Evolutionary conservation across 2,797 vertebrate genomes (phyloP).

Genomic region (Urocyon cinereoargenteus): DNA sequence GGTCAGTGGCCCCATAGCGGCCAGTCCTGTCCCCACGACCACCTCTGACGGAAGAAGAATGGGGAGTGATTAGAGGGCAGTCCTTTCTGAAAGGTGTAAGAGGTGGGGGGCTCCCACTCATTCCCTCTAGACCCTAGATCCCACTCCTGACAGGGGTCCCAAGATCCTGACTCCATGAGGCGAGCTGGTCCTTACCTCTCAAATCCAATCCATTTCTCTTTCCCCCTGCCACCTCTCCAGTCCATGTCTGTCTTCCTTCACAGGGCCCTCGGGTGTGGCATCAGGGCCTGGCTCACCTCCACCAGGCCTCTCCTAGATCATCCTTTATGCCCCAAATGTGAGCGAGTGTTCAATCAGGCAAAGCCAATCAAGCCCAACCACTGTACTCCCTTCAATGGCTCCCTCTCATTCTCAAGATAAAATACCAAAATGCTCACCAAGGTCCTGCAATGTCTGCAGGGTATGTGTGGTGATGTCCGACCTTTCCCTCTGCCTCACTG

Average conservation of each 20-base stretch:
- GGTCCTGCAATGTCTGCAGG: not conserved
- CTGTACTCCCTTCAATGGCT: not conserved
- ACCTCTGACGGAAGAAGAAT: conserved; percentile 86
- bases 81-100: not conserved
- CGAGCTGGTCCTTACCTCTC: not conserved
- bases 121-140: not conserved
- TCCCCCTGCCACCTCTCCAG: not conserved
- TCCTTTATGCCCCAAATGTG: not conserved
- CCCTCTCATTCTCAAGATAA: conserved; percentile 6
- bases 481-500: not conserved
- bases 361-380: not conserved
- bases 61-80: not conserved
- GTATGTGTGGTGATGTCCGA: not conserved
- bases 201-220: not conserved
- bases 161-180: not conserved
- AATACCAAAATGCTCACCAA: conserved; percentile 1
- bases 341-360: not conserved
- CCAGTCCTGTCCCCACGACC: conserved; percentile 93
- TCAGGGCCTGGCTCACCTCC: not conserved
- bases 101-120: not conserved
- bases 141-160: not conserved
- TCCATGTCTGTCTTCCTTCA: not conserved
- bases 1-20: conserved; percentile 91
- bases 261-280: not conserved
- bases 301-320: not conserved